Percentiles rank a stretch among this genome's conserved stretches.
Evolutionary conservation across 2,113 vertebrate genomes (phyloP).

Genomic region (Agapornis roseicollis): DNA sequence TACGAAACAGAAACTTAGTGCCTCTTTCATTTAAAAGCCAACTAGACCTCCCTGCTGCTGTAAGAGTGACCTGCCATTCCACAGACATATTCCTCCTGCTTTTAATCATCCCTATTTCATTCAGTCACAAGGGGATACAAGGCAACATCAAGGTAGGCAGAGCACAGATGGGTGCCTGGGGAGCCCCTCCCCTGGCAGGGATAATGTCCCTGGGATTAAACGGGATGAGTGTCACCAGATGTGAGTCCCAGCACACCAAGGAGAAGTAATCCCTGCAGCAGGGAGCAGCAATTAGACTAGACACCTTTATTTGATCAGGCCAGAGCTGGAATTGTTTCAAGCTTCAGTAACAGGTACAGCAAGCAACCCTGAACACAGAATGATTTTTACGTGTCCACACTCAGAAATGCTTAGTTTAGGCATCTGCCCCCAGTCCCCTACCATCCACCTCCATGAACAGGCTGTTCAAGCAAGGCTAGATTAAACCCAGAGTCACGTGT

Average conservation of each 20-base stretch:
- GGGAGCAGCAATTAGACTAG: neutral
- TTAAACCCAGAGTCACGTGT: neutral
- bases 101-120: neutral
- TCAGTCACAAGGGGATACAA: neutral
- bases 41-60: neutral
- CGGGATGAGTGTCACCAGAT: accelerated
- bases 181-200: neutral
- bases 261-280: neutral
- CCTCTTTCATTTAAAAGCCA: neutral
- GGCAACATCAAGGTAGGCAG: neutral
- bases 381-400: accelerated
- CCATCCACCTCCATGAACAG: neutral
- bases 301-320: neutral
- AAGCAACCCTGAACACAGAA: neutral
- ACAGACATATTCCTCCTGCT: neutral
- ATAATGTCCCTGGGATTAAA: neutral
- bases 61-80: neutral
- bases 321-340: neutral
- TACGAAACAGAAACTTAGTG: neutral
- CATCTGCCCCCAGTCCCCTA: neutral
- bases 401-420: neutral
- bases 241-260: neutral
- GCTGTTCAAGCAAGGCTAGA: neutral
- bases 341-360: neutral
- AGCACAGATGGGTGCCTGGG: neutral